Percentiles rank a stretch among this genome's conserved stretches.
Evolutionary conservation across 2,888 invertebrate genomes (phyloP).

Genomic region (Agonopterix alstromeriana): DNA sequence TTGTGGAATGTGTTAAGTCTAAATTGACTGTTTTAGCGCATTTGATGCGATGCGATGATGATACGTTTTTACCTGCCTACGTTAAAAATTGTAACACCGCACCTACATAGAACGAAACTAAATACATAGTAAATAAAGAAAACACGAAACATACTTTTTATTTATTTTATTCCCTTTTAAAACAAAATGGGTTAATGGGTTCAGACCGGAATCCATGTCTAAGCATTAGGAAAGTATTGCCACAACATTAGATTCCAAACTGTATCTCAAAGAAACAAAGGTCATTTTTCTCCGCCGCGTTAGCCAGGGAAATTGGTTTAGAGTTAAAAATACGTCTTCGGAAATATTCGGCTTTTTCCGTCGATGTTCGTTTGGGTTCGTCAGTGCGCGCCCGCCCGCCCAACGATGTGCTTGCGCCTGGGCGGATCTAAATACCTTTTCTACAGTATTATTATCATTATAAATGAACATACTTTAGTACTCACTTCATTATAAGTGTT

Average conservation of each 20-base stretch:
- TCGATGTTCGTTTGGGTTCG: slow-evolving; percentile 15
- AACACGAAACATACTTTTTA: not conserved
- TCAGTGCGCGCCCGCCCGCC: slow-evolving; percentile 63
- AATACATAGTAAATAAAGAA: not conserved
- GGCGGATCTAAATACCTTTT: slow-evolving; percentile 27
- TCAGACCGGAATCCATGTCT: slow-evolving; percentile 40
- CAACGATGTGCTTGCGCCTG: slow-evolving; percentile 50
- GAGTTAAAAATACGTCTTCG: slow-evolving; percentile 67
- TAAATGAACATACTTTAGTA: not conserved
- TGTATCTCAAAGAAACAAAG: slow-evolving; percentile 12
- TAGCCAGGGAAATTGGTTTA: slow-evolving; percentile 26
- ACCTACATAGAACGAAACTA: no score
- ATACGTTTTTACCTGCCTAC: no score
- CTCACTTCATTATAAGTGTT: no score
- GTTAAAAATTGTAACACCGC: no score
- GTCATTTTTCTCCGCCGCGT: slow-evolving; percentile 8
- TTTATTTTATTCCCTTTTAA: slow-evolving; percentile 32
- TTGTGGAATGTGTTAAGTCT: no score
- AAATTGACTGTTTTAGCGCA: no score
- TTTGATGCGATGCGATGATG: no score
- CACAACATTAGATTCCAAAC: slow-evolving; percentile 7
- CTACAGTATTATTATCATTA: not conserved
- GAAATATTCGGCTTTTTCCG: slow-evolving; percentile 41
- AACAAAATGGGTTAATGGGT: slow-evolving; percentile 65
- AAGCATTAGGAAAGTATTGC: slow-evolving; percentile 46